Conservation (phyloP, 2,888 invertebrate species). For the Poecilobothrus nobilitatus region DNA sequence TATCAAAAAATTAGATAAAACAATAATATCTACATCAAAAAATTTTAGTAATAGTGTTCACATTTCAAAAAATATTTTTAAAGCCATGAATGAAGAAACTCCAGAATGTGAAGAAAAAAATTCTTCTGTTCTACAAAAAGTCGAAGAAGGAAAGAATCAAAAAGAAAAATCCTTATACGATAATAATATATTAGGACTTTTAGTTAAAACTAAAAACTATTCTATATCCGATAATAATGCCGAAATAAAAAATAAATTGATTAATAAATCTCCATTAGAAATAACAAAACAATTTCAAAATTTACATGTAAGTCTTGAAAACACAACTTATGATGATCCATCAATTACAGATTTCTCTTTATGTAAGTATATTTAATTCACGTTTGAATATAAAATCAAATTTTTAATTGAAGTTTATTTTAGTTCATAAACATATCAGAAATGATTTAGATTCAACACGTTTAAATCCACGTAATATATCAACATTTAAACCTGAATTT, state of each 20-base stretch:
- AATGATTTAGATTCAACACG: conserved; percentile 37
- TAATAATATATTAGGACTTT: background rate
- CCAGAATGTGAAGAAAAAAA: too few species aligned
- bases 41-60: conserved; percentile 6
- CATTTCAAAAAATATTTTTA: background rate
- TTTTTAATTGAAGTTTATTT: conserved; percentile 11
- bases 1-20: conserved; percentile 33
- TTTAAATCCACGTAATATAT: background rate
- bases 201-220: too few species aligned
- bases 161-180: background rate
- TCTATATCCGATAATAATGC: too few species aligned
- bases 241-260: background rate
- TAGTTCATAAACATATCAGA: conserved; percentile 32
- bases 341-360: conserved; percentile 34
- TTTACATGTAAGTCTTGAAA: background rate
- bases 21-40: conserved; percentile 17
- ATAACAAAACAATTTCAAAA: background rate
- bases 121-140: too few species aligned
- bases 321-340: conserved; percentile 28
- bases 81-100: background rate
- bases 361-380: conserved; percentile 29
- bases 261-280: background rate
- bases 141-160: too few species aligned
- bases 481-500: background rate
- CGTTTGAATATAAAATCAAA: background rate